Conservation (phyloP, 2,113 vertebrate species). For the Phocoena sinus region DNA sequence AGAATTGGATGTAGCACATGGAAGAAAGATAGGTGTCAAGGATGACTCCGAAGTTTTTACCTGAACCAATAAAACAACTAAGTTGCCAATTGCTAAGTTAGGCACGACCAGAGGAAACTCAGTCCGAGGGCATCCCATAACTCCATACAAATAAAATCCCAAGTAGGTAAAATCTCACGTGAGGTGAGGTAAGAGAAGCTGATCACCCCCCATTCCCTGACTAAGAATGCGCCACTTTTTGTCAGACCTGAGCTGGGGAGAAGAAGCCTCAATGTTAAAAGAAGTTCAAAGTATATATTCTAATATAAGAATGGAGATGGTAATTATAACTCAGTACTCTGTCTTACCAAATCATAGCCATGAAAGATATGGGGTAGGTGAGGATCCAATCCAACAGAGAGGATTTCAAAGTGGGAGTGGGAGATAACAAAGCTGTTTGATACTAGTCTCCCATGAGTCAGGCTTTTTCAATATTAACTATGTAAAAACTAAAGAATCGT, state of each 20-base stretch:
- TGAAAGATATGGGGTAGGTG: background rate
- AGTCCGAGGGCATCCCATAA: background rate
- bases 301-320: background rate
- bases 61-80: background rate
- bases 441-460: background rate
- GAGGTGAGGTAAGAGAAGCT: background rate
- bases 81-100: background rate
- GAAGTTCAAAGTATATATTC: background rate
- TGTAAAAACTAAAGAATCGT: background rate
- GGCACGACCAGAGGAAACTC: background rate
- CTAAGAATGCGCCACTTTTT: background rate
- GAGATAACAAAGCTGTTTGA: background rate
- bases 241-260: background rate
- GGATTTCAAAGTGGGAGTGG: background rate
- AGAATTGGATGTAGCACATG: background rate
- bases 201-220: rapidly evolving
- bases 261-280: background rate
- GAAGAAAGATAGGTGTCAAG: background rate
- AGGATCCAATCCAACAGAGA: background rate
- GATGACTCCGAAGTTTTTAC: background rate
- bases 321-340: background rate
- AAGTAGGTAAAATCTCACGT: background rate
- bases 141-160: background rate
- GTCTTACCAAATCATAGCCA: background rate
- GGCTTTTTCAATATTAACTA: background rate